phyloP scores from a whole-genome alignment of 2,888 invertebrate species.

The Lamellibrachia columna region DNA sequence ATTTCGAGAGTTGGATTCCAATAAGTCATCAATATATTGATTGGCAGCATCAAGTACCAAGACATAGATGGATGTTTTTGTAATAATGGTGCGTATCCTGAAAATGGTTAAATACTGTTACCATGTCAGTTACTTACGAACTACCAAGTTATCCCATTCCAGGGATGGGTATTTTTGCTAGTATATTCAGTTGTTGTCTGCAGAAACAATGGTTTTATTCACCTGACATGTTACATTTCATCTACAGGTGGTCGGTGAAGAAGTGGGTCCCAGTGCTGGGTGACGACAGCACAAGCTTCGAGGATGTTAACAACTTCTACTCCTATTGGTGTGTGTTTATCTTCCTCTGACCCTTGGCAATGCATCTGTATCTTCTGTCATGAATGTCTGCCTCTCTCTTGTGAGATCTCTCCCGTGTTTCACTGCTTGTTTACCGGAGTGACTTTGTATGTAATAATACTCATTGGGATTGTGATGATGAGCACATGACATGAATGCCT shows the following conservation, averaged over 20 bases:
- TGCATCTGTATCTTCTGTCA: not conserved
- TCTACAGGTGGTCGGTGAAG: slow-evolving; percentile 84
- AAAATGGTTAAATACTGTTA: too few species aligned
- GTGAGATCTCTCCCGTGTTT: not conserved
- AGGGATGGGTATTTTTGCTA: too few species aligned
- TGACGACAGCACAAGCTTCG: slow-evolving; percentile 78
- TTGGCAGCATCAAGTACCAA: too few species aligned
- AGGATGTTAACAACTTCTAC: slow-evolving; percentile 92
- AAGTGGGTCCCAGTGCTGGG: slow-evolving; percentile 86
- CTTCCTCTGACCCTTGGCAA: not conserved
- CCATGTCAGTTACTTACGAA: too few species aligned
- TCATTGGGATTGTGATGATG: not conserved
- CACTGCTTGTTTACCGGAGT: not conserved
- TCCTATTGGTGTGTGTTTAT: slow-evolving; percentile 82
- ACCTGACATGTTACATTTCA: not conserved
- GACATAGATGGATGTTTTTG: too few species aligned
- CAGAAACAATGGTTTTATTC: not conserved
- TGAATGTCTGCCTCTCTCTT: not conserved
- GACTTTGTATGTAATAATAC: not conserved
- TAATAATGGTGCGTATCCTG: too few species aligned
- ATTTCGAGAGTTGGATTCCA: too few species aligned
- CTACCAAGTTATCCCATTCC: too few species aligned
- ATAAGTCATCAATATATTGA: too few species aligned
- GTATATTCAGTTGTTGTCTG: slow-evolving; percentile 7
- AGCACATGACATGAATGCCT: not conserved